These are phyloP conservation scores for Chondrilla cf. caribensis DNA, from an alignment of 37 sponge, comb jelly and placozoan genomes.

Conservation along the genomic window DNA sequence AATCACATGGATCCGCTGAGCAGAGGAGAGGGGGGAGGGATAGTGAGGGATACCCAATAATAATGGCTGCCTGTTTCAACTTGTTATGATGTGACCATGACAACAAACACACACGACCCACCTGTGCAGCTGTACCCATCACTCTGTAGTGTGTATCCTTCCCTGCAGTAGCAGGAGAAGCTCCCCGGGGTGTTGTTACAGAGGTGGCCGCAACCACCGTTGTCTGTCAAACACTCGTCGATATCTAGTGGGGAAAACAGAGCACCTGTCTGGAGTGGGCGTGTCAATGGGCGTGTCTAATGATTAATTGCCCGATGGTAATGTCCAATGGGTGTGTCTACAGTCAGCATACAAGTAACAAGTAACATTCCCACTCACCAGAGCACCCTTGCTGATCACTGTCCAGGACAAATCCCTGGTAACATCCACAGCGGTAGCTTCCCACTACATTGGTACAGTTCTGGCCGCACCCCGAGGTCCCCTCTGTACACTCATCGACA, in stretches of 20 bases:
- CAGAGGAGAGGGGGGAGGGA: not conserved
- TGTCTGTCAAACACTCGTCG: not conserved
- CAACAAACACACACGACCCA: too few species aligned
- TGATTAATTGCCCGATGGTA: too few species aligned
- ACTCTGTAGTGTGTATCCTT: not conserved
- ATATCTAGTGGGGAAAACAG: not conserved
- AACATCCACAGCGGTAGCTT: not conserved
- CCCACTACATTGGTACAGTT: not conserved
- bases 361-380: not conserved
- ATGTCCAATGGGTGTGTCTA: too few species aligned
- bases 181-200: not conserved
- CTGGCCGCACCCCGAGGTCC: not conserved
- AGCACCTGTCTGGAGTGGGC: too few species aligned
- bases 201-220: not conserved
- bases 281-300: too few species aligned
- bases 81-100: too few species aligned
- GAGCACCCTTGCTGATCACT: not conserved
- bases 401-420: not conserved
- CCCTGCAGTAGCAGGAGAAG: not conserved
- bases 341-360: not conserved
- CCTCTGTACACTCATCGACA: not conserved
- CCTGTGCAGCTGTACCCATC: not conserved
- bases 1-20: not conserved
- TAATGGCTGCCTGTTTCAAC: too few species aligned
- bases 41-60: too few species aligned